phyloP scores from a whole-genome alignment of 2,113 vertebrate genomes.

The Circaetus gallicus region DNA sequence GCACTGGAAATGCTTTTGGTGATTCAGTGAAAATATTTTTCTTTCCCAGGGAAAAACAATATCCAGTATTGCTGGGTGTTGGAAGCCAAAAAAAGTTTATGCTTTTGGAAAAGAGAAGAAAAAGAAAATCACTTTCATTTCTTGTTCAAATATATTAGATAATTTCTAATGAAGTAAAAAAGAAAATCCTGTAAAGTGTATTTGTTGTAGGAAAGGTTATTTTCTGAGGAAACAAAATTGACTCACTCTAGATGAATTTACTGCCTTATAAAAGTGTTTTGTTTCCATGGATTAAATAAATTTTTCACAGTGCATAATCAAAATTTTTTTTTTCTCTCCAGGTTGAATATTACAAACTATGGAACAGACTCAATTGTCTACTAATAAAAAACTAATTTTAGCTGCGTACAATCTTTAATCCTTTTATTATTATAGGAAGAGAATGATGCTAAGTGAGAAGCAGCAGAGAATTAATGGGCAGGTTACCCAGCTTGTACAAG shows the following conservation, averaged over 20 bases:
- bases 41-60: neutral
- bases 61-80: neutral
- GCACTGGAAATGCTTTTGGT: neutral
- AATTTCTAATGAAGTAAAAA: neutral
- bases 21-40: neutral
- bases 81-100: neutral
- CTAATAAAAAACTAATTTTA: slow-evolving; percentile 38
- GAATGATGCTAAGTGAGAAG: slow-evolving; percentile 6
- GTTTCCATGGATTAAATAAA: neutral
- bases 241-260: neutral
- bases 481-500: neutral
- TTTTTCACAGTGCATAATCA: neutral
- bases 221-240: neutral
- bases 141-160: neutral
- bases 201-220: neutral
- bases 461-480: slow-evolving; percentile 27
- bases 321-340: neutral
- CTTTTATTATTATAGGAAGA: neutral
- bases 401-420: neutral
- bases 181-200: neutral
- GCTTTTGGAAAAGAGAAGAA: neutral
- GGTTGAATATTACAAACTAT: neutral
- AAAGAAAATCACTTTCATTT: neutral
- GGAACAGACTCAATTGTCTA: neutral
- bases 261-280: neutral